Evolutionary conservation across 2,888 invertebrate species (phyloP), one percentile per base, ranked within the genome.

Genomic region (Diarsia mendica): DNA sequence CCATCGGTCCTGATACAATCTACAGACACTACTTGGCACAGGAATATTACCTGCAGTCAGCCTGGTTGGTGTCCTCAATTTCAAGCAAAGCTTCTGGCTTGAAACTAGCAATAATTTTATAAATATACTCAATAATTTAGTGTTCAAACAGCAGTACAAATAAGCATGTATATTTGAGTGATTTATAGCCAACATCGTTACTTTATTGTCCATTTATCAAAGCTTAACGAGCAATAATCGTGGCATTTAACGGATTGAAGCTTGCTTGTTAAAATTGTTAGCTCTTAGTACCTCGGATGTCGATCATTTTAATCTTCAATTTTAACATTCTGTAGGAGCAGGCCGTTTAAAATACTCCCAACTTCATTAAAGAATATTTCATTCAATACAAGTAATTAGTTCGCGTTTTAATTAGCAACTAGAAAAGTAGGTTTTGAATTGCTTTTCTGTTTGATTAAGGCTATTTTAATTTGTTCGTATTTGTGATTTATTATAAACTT

Each of bases 161-260:
- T 88, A 86, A 87, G 83, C 75, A 78, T 83, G 87, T 83, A 88
- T 85, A 86, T 86, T 87, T 82, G 79, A 88, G 86, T 93, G 93
- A 94, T 94, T 93, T 93, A 94, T 92, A 71, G 88, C 78, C 85
- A 64, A 82, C 89, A 88, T 91, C 89, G 90, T 93, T 93, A 92
- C 89, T 92, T 94, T 94, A 95, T 94, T 93, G 91, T 89, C 93
- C 93, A 95, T 94, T 93, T 92, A 93, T 95, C 94, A 95, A 92
- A 90, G 90, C 91, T 93, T 94, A 93, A 94, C 93, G 93, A 92
- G 92, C 92, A 90, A 92, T 94, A 93, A 94, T 94, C 90, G 91
- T 90, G 90, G 90, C 91, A 88, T 91, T 91, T 89, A 91, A 89
- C 90, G 89, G 85, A 90, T 91, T 90, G 88, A 86, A 91, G 89